Conservation (phyloP, 2,113 vertebrate genomes). For the Alouatta palliata region DNA sequence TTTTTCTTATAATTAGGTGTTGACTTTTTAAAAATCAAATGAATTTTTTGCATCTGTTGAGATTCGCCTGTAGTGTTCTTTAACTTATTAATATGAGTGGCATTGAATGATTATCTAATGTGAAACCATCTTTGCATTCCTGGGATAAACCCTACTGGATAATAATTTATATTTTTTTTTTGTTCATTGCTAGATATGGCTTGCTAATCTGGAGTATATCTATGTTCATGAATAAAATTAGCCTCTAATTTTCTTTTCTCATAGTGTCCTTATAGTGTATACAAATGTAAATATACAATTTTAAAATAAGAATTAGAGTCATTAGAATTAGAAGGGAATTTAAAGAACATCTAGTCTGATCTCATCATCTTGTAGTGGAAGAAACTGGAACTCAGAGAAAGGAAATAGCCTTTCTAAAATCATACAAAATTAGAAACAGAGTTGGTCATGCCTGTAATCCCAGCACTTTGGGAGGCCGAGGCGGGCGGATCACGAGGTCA, state of each 20-base stretch:
- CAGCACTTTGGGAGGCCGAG: no score
- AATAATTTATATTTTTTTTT: background rate
- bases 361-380: background rate
- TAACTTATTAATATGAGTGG: constrained; percentile 4
- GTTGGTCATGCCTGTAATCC: no score
- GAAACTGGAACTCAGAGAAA: background rate
- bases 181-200: background rate
- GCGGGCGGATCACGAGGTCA: no score
- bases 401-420: background rate
- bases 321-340: background rate
- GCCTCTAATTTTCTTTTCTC: background rate
- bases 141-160: background rate
- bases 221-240: background rate
- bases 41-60: background rate
- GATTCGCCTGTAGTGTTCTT: background rate
- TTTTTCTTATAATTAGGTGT: background rate
- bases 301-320: background rate
- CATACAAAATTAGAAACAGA: background rate
- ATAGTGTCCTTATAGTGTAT: background rate
- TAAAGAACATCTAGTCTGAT: background rate
- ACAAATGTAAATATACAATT: background rate
- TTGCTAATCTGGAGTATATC: background rate
- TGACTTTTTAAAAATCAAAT: background rate
- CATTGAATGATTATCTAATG: background rate
- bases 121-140: constrained; percentile 40